phyloP scores from a whole-genome alignment of 2,797 vertebrate species.

The Australoheros facetus region DNA sequence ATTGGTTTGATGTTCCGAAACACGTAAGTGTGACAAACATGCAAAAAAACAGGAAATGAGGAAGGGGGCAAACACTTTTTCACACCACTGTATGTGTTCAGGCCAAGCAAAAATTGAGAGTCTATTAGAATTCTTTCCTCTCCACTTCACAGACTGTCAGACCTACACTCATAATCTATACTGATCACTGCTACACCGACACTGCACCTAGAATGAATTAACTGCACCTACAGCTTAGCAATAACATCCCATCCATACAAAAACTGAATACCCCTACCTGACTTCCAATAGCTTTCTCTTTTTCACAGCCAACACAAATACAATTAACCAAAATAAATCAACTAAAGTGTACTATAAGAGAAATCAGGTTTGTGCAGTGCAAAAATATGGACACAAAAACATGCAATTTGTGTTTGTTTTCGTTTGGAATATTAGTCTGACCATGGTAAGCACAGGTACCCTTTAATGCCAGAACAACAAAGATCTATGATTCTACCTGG shows the following conservation, averaged over 20 bases:
- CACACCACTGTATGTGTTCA: no score
- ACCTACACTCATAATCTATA: constrained; percentile 9
- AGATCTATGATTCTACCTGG: not conserved
- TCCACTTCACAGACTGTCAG: not conserved
- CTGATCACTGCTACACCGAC: not conserved
- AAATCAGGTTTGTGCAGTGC: not conserved
- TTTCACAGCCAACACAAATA: constrained; percentile 24
- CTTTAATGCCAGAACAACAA: constrained; percentile 16
- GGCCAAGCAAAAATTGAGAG: constrained; percentile 3
- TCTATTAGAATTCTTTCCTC: constrained; percentile 8
- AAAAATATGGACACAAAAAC: not conserved
- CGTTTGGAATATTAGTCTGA: constrained; percentile 2
- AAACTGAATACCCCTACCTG: constrained; percentile 22
- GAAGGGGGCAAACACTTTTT: no score
- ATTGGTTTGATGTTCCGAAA: no score
- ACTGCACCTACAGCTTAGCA: constrained; percentile 13
- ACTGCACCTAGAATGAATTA: not conserved
- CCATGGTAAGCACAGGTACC: not conserved
- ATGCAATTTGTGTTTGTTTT: constrained; percentile 6
- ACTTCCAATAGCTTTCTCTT: constrained; percentile 29
- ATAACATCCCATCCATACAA: constrained; percentile 20
- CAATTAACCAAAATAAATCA: constrained; percentile 41
- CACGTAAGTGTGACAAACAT: no score
- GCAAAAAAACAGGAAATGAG: no score
- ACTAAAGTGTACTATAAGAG: not conserved